These are phyloP conservation scores for Sebastes umbrosus DNA, from an alignment of 2,797 vertebrate genomes.

Conservation along the genomic window DNA sequence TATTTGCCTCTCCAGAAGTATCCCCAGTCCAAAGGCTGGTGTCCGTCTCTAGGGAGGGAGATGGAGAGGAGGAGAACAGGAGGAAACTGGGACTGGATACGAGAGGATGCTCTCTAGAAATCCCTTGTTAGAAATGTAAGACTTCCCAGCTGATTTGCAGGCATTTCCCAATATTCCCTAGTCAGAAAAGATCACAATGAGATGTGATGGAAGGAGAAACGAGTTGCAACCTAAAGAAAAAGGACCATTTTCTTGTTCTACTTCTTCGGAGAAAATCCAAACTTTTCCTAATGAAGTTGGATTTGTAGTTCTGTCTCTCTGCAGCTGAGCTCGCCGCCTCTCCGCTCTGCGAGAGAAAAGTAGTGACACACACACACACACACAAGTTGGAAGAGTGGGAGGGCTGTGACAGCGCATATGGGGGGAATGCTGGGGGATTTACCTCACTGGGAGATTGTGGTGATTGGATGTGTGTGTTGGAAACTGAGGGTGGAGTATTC, in stretches of 20 bases:
- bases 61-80: conserved; percentile 32
- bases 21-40: conserved; percentile 14
- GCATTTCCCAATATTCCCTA: neutral
- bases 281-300: neutral
- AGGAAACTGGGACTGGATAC: conserved; percentile 26
- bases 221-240: neutral
- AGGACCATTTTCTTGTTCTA: neutral
- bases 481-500: conserved; percentile 58
- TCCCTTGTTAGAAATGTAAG: conserved; percentile 6
- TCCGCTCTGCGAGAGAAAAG: conserved; percentile 70
- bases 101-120: conserved; percentile 60
- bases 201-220: neutral
- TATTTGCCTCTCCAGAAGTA: conserved; percentile 1
- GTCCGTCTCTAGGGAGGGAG: conserved; percentile 20
- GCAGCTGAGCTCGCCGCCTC: conserved; percentile 61
- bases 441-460: conserved; percentile 67
- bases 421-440: conserved; percentile 66
- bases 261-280: neutral
- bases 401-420: conserved; percentile 68
- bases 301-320: conserved; percentile 38
- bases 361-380: conserved; percentile 62
- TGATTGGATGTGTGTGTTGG: conserved; percentile 1
- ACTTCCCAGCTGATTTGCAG: conserved; percentile 18
- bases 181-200: neutral
- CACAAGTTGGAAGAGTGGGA: conserved; percentile 64